phyloP scores from a whole-genome alignment of 1,140 invertebrate genomes.

The Aphelenchoides avenae region DNA sequence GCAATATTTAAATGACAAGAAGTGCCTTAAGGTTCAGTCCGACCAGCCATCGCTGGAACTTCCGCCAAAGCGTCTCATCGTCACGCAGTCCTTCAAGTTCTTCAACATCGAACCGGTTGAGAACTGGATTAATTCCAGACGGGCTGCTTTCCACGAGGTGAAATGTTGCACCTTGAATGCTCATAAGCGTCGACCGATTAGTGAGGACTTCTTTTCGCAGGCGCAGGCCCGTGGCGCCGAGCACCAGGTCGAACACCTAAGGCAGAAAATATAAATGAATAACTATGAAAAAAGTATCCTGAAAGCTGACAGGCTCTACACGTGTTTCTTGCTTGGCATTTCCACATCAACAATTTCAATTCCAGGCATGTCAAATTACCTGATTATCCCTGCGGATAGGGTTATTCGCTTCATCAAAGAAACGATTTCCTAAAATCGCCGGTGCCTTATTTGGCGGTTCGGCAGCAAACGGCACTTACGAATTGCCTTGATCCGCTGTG shows the following conservation, averaged over 20 bases:
- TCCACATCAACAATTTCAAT: too few species aligned
- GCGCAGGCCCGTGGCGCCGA: conserved; percentile 30
- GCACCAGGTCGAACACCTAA: conserved; percentile 37
- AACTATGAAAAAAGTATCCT: too few species aligned
- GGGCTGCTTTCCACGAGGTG: conserved; percentile 32
- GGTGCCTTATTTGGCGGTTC: too few species aligned
- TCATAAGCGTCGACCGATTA: conserved; percentile 32
- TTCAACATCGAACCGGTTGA: conserved; percentile 7
- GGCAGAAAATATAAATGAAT: too few species aligned
- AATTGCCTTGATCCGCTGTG: conserved; percentile 26
- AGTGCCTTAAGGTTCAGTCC: conserved; percentile 44
- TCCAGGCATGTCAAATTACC: too few species aligned
- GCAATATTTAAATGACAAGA: conserved; percentile 21
- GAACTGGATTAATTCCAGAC: conserved; percentile 28
- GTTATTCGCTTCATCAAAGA: conserved; percentile 27
- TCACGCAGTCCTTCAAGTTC: conserved; percentile 24
- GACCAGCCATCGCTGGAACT: conserved; percentile 46
- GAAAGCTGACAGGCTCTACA: too few species aligned
- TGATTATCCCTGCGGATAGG: too few species aligned
- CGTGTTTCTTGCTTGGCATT: too few species aligned
- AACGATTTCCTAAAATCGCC: conserved; percentile 19
- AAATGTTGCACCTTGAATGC: conserved; percentile 23
- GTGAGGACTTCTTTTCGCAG: conserved; percentile 31
- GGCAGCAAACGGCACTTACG: too few species aligned
- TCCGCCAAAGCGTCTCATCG: conserved; percentile 22